Percentiles rank a stretch among this genome's conserved stretches.
phyloP scores from a whole-genome alignment of 2,797 vertebrate genomes.

The Xenentodon cancila region DNA sequence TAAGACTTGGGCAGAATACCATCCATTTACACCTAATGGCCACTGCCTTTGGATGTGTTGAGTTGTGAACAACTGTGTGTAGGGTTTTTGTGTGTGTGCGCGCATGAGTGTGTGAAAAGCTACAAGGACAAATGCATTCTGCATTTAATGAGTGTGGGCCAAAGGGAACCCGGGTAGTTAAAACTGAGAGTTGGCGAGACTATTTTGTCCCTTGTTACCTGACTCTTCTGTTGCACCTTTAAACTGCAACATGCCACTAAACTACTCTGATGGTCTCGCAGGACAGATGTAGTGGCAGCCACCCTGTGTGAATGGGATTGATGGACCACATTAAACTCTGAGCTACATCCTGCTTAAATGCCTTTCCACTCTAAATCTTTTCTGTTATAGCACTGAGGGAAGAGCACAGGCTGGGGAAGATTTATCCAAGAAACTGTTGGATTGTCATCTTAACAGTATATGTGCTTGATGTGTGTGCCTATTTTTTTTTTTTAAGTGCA shows the following conservation, averaged over 20 bases:
- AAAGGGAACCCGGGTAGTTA: constrained; percentile 84
- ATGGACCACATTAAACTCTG: constrained; percentile 77
- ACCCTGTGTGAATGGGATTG: constrained; percentile 71
- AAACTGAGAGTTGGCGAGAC: constrained; percentile 83
- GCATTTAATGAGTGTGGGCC: constrained; percentile 85
- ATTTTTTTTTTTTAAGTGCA: constrained; percentile 41
- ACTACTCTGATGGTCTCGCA: constrained; percentile 78
- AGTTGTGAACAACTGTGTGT: constrained; percentile 67
- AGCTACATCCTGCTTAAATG: constrained; percentile 77
- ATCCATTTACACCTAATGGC: constrained; percentile 84
- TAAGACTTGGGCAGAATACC: constrained; percentile 71
- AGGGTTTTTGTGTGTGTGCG: constrained; percentile 23
- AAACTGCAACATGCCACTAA: constrained; percentile 83
- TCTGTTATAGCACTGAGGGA: constrained; percentile 44
- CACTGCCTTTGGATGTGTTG: constrained; percentile 69
- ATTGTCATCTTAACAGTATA: constrained; percentile 47
- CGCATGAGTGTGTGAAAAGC: constrained; percentile 77
- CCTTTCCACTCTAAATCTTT: constrained; percentile 69
- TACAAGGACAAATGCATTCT: constrained; percentile 81
- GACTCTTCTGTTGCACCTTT: constrained; percentile 84
- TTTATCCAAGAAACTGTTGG: constrained; percentile 48
- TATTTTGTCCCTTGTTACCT: constrained; percentile 84
- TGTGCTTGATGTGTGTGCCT: constrained; percentile 42
- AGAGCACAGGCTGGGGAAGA: constrained; percentile 41
- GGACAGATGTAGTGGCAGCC: constrained; percentile 68